Percentiles rank a stretch among this genome's conserved stretches.
Conservation (phyloP, 1,140 invertebrate species). For the Eufriesea mexicana region DNA sequence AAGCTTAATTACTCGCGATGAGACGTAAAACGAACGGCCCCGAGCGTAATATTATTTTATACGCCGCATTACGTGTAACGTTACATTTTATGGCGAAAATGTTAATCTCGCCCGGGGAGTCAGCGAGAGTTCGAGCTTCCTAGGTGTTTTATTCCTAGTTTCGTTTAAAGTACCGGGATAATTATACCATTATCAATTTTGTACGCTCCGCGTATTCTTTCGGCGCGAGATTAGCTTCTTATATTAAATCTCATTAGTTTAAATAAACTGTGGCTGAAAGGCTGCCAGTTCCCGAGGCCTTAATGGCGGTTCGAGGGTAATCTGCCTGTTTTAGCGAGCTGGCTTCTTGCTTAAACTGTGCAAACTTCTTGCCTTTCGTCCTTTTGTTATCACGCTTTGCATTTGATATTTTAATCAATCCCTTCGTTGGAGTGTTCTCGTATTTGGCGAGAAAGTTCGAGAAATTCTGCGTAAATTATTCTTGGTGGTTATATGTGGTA, state of each 20-base stretch:
- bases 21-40: not conserved
- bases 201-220: not conserved
- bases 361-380: not conserved
- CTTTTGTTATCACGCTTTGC: not conserved
- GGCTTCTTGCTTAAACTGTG: not conserved
- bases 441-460: no score
- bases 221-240: conserved; percentile 26
- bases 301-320: not conserved
- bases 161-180: not conserved
- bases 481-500: no score
- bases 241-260: conserved; percentile 39
- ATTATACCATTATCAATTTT: conserved; percentile 7
- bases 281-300: not conserved
- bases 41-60: conserved; percentile 6
- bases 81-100: conserved; percentile 17
- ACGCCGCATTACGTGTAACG: not conserved
- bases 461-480: no score
- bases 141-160: not conserved
- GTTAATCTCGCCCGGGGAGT: not conserved
- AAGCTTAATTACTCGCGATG: not conserved
- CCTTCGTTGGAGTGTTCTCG: no score
- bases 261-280: not conserved
- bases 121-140: not conserved
- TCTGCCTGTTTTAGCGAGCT: not conserved
- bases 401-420: not conserved